phyloP scores from a whole-genome alignment of 1,140 invertebrate species.

The Calliopsis andreniformis region DNA sequence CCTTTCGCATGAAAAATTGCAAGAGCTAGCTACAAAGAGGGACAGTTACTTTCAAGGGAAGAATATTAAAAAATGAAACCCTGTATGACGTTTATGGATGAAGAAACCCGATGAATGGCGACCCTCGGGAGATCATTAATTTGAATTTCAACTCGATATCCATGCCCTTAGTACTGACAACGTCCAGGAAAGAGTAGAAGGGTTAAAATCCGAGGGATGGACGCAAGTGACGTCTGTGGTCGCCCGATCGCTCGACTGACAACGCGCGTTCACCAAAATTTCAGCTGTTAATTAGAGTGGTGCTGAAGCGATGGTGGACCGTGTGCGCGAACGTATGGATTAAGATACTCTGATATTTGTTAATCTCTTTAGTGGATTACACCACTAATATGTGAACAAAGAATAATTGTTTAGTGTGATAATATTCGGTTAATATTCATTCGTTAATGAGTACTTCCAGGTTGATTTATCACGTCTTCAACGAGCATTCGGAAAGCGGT shows the following conservation, averaged over 20 bases:
- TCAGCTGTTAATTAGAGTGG: constrained; percentile 20
- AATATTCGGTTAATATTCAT: too few species aligned
- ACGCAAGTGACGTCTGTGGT: not conserved
- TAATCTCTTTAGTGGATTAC: too few species aligned
- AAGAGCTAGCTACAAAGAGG: too few species aligned
- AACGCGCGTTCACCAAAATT: not conserved
- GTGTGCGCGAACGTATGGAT: too few species aligned
- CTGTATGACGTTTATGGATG: too few species aligned
- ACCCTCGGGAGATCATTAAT: not conserved
- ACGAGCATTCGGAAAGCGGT: not conserved
- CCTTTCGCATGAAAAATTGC: too few species aligned
- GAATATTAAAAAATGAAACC: not conserved
- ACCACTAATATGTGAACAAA: too few species aligned
- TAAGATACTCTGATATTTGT: too few species aligned
- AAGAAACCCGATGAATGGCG: not conserved
- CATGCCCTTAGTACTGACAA: not conserved
- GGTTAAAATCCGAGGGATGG: not conserved
- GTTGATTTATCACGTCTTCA: not conserved
- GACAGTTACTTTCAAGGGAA: not conserved
- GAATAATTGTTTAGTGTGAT: too few species aligned
- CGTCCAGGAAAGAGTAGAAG: not conserved
- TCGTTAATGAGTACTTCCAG: not conserved
- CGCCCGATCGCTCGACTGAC: not conserved
- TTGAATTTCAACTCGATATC: constrained; percentile 39
- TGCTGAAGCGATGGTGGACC: too few species aligned